phyloP scores from a whole-genome alignment of 2,888 invertebrate genomes.

The Limulus polyphemus region DNA sequence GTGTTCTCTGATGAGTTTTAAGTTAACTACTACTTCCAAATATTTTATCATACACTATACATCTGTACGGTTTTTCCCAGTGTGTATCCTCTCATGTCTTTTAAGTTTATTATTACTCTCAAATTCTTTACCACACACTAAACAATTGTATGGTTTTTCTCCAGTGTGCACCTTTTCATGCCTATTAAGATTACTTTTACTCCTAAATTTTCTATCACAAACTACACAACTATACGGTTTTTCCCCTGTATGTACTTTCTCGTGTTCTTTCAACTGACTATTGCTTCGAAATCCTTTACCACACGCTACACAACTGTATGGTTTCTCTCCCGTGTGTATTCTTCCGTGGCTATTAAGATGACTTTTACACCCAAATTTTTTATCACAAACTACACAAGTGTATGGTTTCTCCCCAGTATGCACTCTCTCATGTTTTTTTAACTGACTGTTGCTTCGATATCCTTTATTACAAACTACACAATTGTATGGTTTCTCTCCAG shows the following conservation, averaged over 20 bases:
- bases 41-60: too few species aligned
- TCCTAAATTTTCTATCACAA: too few species aligned
- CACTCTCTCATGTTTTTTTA: not conserved
- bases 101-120: too few species aligned
- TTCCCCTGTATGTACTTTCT: conserved; percentile 1
- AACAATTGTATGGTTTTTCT: too few species aligned
- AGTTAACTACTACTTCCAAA: too few species aligned
- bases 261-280: not conserved
- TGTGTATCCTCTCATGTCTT: too few species aligned
- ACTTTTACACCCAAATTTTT: not conserved
- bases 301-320: conserved; percentile 61
- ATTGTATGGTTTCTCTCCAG: conserved; percentile 1
- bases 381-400: conserved; percentile 1
- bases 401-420: conserved; percentile 3
- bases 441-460: not conserved
- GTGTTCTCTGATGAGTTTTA: too few species aligned
- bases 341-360: conserved; percentile 34
- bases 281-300: conserved; percentile 48
- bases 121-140: too few species aligned
- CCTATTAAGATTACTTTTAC: too few species aligned
- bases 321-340: conserved; percentile 50
- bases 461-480: conserved; percentile 5
- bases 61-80: too few species aligned
- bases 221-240: conserved; percentile 5
- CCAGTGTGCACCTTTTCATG: too few species aligned